Base-by-base conservation (phyloP, 2,888 invertebrate species). In the Pocota personata region DNA sequence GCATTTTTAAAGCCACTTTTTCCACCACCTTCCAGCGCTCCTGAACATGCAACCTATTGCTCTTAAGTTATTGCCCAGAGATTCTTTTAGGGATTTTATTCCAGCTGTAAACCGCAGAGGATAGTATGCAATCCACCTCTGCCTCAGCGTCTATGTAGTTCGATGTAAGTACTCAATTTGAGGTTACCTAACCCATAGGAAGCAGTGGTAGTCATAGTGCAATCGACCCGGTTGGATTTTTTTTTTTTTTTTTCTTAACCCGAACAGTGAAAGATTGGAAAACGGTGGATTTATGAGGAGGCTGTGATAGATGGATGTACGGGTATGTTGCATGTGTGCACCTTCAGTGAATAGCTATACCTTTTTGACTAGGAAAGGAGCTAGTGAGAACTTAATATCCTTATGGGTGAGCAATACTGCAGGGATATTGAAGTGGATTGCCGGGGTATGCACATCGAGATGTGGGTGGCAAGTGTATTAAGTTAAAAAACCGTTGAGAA, bases 251-350 rank as follows among this genome's bases (percentile, higher is more conserved):
- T 66, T 60, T 69, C 60, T 32, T 32, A 16, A 37, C 30, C 30
- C 40, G 69, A 43, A 35, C 62, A 71, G 16, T 75, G 76, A 86
- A 86, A 82, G 86, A 86, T 86, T 86, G 82, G 76, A 82, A 86
- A 86, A 82, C 66, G 72, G 64, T 86, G 82, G 82, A 86, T 86
- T 86, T 86, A 86, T 86, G 82, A 77, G 76, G 82, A 86, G 76
- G 82, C 86, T 77, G 86, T 82, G 86, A 86, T 86, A 86, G 86
- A 86, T 86, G 77, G 86, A 77, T 86, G n/a, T n/a, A n/a, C n/a
- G n/a, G n/a, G n/a, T n/a, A n/a, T n/a, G n/a, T n/a, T n/a, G n/a
- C n/a, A n/a, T n/a, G 67, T 67, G 80, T 77, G 72, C 30, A 64
- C 67, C 77, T 60, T 48, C 19, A n/a, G 48, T 62, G 60, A 32